Conservation (phyloP, 1,140 invertebrate species). For the Musca domestica region DNA sequence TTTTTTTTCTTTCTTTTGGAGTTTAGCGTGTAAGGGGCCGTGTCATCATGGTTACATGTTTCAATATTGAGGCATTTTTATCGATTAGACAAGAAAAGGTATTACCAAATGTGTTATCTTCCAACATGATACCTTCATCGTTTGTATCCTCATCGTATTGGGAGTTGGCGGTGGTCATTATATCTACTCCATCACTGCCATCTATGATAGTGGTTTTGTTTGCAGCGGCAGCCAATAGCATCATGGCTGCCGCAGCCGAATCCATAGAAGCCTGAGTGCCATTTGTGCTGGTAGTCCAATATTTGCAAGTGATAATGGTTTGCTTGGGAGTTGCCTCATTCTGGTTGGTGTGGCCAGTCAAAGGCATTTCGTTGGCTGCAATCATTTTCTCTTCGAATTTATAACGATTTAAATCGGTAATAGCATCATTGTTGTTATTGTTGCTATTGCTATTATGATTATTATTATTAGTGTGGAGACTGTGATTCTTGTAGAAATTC, state of each 20-base stretch:
- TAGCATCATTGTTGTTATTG: slow-evolving; percentile 26
- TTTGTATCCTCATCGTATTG: not conserved
- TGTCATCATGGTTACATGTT: slow-evolving; percentile 30
- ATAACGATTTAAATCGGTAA: slow-evolving; percentile 24
- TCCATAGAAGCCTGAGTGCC: slow-evolving; percentile 12
- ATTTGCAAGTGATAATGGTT: slow-evolving; percentile 33
- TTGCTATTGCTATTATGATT: not conserved
- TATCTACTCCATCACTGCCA: not conserved
- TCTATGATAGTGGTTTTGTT: not conserved
- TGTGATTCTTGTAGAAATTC: slow-evolving; percentile 27
- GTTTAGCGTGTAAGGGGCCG: slow-evolving; percentile 33
- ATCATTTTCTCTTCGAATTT: slow-evolving; percentile 6
- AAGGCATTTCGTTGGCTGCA: not conserved
- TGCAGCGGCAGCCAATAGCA: slow-evolving; percentile 1
- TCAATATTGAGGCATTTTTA: slow-evolving; percentile 27
- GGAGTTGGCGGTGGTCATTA: not conserved
- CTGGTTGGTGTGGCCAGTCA: not conserved
- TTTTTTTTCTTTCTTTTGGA: not conserved
- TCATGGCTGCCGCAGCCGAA: slow-evolving; percentile 7
- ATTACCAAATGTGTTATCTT: slow-evolving; percentile 16
- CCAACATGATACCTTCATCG: slow-evolving; percentile 16
- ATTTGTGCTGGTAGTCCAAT: slow-evolving; percentile 28
- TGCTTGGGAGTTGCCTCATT: slow-evolving; percentile 2
- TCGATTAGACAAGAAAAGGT: slow-evolving; percentile 25
- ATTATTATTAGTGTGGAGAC: not conserved